Evolutionary conservation across 2,113 vertebrate genomes (phyloP).

Genomic region (Eidolon helvum): DNA sequence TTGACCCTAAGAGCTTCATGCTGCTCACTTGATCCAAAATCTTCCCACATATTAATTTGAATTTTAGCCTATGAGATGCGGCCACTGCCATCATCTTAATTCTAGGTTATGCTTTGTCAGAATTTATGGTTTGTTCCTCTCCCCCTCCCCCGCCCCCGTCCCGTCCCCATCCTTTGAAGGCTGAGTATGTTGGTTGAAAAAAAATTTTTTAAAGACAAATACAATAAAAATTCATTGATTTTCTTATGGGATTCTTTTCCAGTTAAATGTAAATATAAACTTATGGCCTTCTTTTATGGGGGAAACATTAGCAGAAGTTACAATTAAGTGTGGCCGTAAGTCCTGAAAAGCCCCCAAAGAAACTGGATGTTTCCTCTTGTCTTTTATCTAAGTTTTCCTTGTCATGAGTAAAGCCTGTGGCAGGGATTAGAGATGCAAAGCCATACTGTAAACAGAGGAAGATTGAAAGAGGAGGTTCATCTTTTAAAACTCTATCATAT

Average conservation of each 20-base stretch:
- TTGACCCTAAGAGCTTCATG: not conserved
- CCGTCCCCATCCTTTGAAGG: not conserved
- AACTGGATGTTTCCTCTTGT: not conserved
- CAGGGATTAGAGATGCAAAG: constrained; percentile 53
- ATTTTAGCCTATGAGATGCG: not conserved
- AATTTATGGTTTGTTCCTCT: not conserved
- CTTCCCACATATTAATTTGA: not conserved
- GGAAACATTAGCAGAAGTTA: constrained; percentile 21
- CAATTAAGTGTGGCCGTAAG: constrained; percentile 38
- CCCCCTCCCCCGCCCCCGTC: too few species aligned
- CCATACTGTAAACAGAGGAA: not conserved
- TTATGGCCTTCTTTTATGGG: not conserved
- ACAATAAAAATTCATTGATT: not conserved
- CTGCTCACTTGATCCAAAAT: not conserved
- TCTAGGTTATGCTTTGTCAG: not conserved
- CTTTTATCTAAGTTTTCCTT: constrained; percentile 25
- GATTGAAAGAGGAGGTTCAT: not conserved
- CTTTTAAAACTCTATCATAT: constrained; percentile 1
- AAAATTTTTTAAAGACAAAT: not conserved
- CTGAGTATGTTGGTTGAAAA: not conserved
- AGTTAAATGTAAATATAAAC: not conserved
- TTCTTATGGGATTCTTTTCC: not conserved
- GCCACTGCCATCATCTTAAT: not conserved
- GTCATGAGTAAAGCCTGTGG: constrained; percentile 5
- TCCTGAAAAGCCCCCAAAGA: not conserved